Percentiles rank a stretch among this genome's conserved stretches.
Conservation (phyloP, 2,113 vertebrate genomes). For the Ochotona curzoniae region DNA sequence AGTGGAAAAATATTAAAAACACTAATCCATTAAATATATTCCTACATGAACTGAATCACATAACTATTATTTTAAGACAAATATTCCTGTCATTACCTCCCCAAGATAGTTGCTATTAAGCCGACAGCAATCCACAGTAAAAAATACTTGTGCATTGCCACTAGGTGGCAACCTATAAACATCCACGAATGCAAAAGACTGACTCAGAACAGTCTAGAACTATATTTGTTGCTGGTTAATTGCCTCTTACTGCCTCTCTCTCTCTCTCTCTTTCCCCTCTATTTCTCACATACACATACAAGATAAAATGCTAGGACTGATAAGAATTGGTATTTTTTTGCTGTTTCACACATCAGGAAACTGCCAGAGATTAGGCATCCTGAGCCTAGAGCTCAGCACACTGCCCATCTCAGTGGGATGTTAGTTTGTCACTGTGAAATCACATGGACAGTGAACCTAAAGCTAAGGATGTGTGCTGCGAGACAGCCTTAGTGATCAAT, state of each 20-base stretch:
- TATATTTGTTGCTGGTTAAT: background rate
- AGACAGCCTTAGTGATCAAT: background rate
- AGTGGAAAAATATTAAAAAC: background rate
- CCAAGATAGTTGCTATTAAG: background rate
- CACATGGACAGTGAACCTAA: background rate
- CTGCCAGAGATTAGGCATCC: background rate
- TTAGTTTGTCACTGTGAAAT: background rate
- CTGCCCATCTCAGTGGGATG: background rate
- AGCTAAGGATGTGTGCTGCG: background rate
- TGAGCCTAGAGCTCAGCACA: background rate
- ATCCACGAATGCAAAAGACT: background rate
- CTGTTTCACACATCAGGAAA: background rate
- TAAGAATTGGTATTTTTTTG: background rate
- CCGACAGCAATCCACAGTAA: background rate
- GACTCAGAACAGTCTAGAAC: background rate
- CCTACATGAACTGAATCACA: background rate
- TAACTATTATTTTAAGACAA: background rate
- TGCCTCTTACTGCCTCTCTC: background rate
- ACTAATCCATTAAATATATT: background rate
- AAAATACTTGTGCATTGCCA: conserved; percentile 43
- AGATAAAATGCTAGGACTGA: background rate
- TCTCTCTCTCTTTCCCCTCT: background rate
- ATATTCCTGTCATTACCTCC: background rate
- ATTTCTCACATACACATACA: background rate
- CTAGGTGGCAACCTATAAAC: conserved; percentile 82